Conservation (phyloP, 2,113 vertebrate genomes). For the Actenoides lindsayi region DNA sequence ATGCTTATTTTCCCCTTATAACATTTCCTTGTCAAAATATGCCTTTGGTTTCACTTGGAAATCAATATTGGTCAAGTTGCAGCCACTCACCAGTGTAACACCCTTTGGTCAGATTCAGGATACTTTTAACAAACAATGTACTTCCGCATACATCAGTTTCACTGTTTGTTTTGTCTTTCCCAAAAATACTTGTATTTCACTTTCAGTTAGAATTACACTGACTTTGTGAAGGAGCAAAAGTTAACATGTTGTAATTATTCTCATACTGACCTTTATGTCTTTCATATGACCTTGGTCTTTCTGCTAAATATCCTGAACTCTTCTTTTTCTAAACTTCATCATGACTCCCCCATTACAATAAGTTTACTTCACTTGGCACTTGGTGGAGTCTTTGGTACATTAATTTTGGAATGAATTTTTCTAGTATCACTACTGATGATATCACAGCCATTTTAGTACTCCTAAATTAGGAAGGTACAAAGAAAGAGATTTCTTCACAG, state of each 20-base stretch:
- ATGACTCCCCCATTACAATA: neutral
- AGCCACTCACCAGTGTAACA: neutral
- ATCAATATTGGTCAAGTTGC: neutral
- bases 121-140: neutral
- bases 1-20: neutral
- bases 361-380: neutral
- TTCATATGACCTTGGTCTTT: neutral
- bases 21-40: neutral
- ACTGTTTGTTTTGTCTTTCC: neutral
- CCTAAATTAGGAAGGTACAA: neutral
- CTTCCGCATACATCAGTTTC: neutral
- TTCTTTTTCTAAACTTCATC: neutral
- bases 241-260: neutral
- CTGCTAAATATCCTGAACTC: neutral
- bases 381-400: neutral
- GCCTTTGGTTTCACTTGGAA: neutral
- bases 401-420: constrained; percentile 7
- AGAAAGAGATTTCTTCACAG: neutral
- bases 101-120: neutral
- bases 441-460: neutral
- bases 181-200: neutral
- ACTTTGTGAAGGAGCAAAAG: neutral
- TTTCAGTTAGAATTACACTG: neutral
- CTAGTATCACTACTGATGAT: neutral
- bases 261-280: neutral